Base-by-base conservation (phyloP, 2,888 invertebrate genomes). In the Coleophora deauratella region DNA sequence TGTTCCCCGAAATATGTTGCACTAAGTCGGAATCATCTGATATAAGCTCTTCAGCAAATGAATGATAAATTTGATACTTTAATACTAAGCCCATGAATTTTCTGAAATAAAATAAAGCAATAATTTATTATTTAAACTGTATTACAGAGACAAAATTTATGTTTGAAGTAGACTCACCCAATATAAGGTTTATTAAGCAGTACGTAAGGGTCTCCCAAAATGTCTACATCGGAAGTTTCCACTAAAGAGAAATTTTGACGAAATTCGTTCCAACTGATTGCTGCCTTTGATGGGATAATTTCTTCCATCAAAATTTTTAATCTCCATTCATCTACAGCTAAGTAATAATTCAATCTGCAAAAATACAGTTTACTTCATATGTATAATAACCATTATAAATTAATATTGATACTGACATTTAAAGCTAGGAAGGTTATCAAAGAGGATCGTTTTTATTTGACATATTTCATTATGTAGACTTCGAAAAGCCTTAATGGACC, bases 241-340 rank as follows among this genome's bases (percentile, higher is more conserved):
- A 87, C 64, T 42, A 79, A 61, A 15, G 82, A 77, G 50, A 88
- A 80, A 52, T 79, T 75, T 59, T 63, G 71, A 41, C 84, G 78
- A 60, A 86, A 81, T 43, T 84, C 75, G 38, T 76, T 73, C 88
- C 88, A 88, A 70, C 87, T 88, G 27, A 47, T 65, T 8, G 63
- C 66, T 41, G 71, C 66, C 51, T 75, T 66, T 10, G 72, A 47
- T 33, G 71, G 62, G 27, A 76, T 68, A 47, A 73, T 72, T 49
- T 66, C 62, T 40, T 77, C 78, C 63, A 58, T 72, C 42, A 87
- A 56, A 40, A 80, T 67, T 53, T 85, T 75, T 33, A 88, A 56
- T 43, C 89, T 73, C 87, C 88, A 89, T 57, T 81, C 80, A 46
- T 89, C 89, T 9, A 80, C 87, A 27, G 87, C 78, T 49, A 87